Percentiles rank a stretch among this genome's conserved stretches.
These are phyloP conservation scores for Bettongia penicillata DNA, from an alignment of 2,113 vertebrate species.

Conservation along the genomic window DNA sequence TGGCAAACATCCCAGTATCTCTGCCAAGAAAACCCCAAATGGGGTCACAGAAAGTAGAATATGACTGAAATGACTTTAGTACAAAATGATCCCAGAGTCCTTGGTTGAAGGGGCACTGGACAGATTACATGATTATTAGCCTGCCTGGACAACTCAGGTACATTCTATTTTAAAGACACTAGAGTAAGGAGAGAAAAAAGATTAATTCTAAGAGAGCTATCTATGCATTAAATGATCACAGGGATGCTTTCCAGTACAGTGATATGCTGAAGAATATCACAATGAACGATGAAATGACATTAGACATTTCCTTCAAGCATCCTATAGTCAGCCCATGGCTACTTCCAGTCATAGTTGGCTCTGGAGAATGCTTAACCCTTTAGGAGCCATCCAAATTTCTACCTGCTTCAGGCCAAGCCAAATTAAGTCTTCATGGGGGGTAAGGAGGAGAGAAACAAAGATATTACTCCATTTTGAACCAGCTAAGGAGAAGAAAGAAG, in stretches of 20 bases:
- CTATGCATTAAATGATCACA: constrained; percentile 58
- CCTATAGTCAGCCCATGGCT: not conserved
- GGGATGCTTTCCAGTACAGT: constrained; percentile 75
- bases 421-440: not conserved
- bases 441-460: not conserved
- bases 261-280: constrained; percentile 61
- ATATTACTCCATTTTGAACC: not conserved
- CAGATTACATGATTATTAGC: constrained; percentile 56
- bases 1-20: not conserved
- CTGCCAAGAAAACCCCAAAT: not conserved
- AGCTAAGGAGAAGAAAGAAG: not conserved
- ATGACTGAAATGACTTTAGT: not conserved
- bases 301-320: constrained; percentile 54
- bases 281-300: constrained; percentile 57
- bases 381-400: constrained; percentile 39
- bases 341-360: rapidly evolving
- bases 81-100: constrained; percentile 41
- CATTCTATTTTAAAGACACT: constrained; percentile 53
- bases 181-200: not conserved
- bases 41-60: not conserved
- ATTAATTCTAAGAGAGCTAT: constrained; percentile 46
- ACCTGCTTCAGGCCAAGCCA: not conserved
- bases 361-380: constrained; percentile 13
- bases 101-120: constrained; percentile 5
- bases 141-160: constrained; percentile 59